A percentile compares a stretch with the other conserved stretches of the same genome.
Conservation (phyloP, 2,113 vertebrate species). For the Apaloderma vittatum region DNA sequence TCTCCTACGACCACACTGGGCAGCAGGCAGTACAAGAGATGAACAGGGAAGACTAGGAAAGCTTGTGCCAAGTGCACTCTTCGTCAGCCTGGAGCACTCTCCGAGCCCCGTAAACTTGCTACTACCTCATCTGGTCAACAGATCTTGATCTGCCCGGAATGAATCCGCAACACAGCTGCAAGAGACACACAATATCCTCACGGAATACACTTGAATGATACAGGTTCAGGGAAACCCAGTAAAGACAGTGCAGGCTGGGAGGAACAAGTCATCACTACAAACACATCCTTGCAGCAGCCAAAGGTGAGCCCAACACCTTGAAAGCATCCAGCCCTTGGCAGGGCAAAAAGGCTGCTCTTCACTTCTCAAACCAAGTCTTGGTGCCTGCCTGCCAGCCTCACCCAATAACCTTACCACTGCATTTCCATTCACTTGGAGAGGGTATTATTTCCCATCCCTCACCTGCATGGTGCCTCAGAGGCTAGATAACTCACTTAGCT, state of each 20-base stretch:
- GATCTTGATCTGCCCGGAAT: background rate
- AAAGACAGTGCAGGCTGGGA: background rate
- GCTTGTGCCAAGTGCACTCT: background rate
- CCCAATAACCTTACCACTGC: background rate
- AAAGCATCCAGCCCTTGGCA: background rate
- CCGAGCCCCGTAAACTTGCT: background rate
- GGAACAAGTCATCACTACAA: background rate
- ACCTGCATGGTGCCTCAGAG: background rate
- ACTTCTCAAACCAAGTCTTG: background rate
- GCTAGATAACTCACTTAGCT: background rate
- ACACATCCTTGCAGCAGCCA: background rate
- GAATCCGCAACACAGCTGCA: background rate
- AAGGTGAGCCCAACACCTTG: background rate
- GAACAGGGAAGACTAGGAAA: background rate
- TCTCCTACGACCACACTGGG: background rate
- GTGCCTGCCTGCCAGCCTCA: background rate
- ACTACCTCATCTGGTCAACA: background rate
- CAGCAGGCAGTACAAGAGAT: background rate
- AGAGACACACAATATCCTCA: background rate
- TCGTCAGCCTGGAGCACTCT: rapidly evolving
- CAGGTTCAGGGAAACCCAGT: background rate
- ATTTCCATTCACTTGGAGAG: background rate
- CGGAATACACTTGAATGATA: background rate
- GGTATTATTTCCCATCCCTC: background rate
- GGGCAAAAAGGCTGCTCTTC: background rate